phyloP scores from a whole-genome alignment of 2,113 vertebrate genomes.

The Eptesicus fuscus region DNA sequence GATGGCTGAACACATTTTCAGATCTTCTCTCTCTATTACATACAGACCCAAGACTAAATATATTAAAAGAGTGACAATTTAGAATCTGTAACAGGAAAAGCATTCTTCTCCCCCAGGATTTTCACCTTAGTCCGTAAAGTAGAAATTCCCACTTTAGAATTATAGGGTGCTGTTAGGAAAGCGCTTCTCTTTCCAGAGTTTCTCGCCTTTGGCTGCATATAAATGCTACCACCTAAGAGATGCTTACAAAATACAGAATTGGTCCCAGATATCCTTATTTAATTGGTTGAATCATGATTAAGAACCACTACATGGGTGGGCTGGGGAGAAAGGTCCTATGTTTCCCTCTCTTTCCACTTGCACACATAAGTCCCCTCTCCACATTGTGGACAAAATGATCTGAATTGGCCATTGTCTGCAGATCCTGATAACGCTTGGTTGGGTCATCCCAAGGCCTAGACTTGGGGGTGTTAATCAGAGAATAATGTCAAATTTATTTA shows the following conservation, averaged over 20 bases:
- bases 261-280: background rate
- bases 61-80: background rate
- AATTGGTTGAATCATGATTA: background rate
- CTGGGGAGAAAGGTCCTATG: background rate
- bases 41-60: background rate
- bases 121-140: background rate
- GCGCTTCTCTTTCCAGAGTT: background rate
- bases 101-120: background rate
- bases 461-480: background rate
- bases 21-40: background rate
- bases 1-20: background rate
- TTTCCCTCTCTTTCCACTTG: background rate
- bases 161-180: background rate
- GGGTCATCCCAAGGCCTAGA: background rate
- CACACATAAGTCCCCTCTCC: too few relatives aligned
- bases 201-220: background rate
- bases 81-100: background rate
- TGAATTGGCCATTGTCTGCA: background rate
- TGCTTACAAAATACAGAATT: background rate
- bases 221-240: background rate
- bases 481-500: background rate
- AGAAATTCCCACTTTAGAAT: background rate
- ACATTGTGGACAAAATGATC: background rate
- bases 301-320: background rate
- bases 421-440: accelerated